phyloP scores from a whole-genome alignment of 2,113 vertebrate genomes.

The Tauraco erythrolophus region DNA sequence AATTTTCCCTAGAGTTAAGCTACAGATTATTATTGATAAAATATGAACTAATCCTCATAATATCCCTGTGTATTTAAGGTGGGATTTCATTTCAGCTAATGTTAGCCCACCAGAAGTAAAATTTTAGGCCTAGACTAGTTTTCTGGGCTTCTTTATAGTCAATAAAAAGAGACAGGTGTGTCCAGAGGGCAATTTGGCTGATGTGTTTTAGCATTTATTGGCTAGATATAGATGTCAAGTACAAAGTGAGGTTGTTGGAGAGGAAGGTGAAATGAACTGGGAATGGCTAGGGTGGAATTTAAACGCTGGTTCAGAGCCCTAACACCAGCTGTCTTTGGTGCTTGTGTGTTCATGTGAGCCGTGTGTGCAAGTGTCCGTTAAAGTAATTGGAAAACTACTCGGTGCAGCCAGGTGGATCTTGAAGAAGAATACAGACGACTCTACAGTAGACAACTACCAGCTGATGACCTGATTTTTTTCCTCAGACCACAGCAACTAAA shows the following conservation, averaged over 20 bases:
- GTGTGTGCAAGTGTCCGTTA: neutral
- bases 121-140: neutral
- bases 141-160: neutral
- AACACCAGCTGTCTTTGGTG: neutral
- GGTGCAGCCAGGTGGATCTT: no score
- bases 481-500: neutral
- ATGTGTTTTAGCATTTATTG: neutral
- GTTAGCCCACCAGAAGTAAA: neutral
- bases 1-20: neutral
- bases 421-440: neutral
- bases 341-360: neutral
- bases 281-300: neutral
- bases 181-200: neutral
- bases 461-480: neutral
- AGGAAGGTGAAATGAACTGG: neutral
- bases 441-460: neutral
- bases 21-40: neutral
- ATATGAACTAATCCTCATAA: neutral
- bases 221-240: fast-evolving
- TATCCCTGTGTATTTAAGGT: neutral
- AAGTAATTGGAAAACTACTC: fast-evolving
- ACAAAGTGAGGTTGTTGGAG: neutral
- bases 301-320: neutral
- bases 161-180: neutral
- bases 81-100: neutral